Conservation (phyloP, 1,140 invertebrate genomes). For the Drosophila nigromelanica region DNA sequence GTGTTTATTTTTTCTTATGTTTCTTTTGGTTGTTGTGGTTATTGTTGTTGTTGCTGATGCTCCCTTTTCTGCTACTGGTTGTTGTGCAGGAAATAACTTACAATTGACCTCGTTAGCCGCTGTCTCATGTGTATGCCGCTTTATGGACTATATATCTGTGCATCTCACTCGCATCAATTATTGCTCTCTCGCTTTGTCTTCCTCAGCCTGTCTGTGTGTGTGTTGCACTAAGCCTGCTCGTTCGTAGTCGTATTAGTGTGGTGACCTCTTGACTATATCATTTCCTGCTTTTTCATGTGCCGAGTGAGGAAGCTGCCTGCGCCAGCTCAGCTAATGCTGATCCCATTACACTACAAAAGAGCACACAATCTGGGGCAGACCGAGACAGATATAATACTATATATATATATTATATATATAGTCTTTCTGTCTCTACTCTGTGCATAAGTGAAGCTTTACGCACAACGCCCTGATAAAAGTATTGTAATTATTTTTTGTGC, state of each 20-base stretch:
- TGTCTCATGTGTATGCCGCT: constrained; percentile 55
- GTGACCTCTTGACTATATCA: constrained; percentile 77
- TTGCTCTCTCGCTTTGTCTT: constrained; percentile 18
- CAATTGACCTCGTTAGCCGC: constrained; percentile 77
- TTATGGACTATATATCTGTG: constrained; percentile 31
- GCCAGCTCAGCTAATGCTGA: constrained; percentile 57
- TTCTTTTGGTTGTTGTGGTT: constrained; percentile 21
- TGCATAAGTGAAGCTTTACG: constrained; percentile 5
- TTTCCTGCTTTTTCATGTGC: constrained; percentile 51
- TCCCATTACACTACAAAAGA: constrained; percentile 60
- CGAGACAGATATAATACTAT: constrained; percentile 5
- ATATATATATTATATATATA: background rate
- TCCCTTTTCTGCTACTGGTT: constrained; percentile 26
- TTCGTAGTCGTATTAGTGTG: constrained; percentile 57
- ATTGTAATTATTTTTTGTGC: constrained; percentile 38
- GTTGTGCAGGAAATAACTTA: constrained; percentile 72
- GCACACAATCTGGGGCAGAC: constrained; percentile 1
- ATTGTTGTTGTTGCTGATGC: constrained; percentile 10
- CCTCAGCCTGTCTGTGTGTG: constrained; percentile 1
- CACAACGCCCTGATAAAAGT: constrained; percentile 21
- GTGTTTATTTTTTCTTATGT: constrained; percentile 24
- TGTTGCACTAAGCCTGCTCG: constrained; percentile 47
- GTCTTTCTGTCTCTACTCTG: background rate
- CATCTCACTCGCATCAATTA: constrained; percentile 11
- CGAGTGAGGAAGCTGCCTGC: constrained; percentile 24